Percentiles rank a stretch among this genome's conserved stretches.
Evolutionary conservation across 2,113 vertebrate genomes (phyloP).

Genomic region (Struthio camelus): DNA sequence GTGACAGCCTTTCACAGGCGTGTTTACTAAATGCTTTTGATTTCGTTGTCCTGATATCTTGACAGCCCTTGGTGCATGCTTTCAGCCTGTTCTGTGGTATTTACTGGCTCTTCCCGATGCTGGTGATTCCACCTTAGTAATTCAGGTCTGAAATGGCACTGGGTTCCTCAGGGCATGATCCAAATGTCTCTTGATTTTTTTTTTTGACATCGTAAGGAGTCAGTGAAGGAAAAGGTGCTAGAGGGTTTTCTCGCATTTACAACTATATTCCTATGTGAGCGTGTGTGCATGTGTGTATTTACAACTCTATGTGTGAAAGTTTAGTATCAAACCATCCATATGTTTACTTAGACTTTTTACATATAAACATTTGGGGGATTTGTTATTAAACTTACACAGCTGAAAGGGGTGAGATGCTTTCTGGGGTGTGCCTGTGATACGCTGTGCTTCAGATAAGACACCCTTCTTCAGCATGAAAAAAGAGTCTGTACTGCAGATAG

Average conservation of each 20-base stretch:
- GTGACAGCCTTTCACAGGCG: neutral
- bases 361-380: neutral
- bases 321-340: neutral
- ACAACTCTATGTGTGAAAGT: neutral
- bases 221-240: neutral
- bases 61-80: neutral
- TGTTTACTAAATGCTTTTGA: neutral
- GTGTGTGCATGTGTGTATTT: accelerated
- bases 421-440: neutral
- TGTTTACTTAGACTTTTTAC: neutral
- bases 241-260: neutral
- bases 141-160: neutral
- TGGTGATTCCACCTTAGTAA: neutral
- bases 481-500: accelerated
- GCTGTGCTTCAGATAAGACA: neutral
- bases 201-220: neutral
- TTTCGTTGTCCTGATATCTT: neutral
- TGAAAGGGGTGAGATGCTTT: neutral
- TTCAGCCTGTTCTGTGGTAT: accelerated
- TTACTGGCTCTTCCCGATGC: accelerated
- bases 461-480: neutral
- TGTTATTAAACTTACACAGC: neutral
- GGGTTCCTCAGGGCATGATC: neutral
- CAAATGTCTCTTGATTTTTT: neutral
- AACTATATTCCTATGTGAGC: neutral